Evolutionary conservation across 1,140 invertebrate species (phyloP).

Genomic region (Drosophila quadrilineata): DNA sequence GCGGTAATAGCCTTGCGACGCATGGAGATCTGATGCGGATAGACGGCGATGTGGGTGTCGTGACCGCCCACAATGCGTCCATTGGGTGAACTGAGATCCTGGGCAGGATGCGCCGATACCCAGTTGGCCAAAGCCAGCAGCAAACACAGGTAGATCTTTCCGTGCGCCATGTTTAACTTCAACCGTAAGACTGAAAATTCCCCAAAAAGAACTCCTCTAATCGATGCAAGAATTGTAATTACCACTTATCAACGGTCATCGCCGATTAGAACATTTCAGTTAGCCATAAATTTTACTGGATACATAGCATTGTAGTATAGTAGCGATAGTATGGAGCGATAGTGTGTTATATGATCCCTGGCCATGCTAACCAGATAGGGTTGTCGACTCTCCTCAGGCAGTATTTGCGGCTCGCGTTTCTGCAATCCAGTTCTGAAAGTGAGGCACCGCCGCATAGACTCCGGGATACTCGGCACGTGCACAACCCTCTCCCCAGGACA

Average conservation of each 20-base stretch:
- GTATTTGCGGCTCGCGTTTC: not conserved
- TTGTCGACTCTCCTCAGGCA: too few relatives aligned
- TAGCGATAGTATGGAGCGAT: constrained; percentile 11
- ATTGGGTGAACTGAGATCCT: constrained; percentile 18
- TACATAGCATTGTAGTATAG: constrained; percentile 37
- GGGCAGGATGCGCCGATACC: constrained; percentile 37
- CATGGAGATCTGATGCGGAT: constrained; percentile 70
- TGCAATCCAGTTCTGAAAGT: constrained; percentile 81
- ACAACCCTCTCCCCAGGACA: constrained; percentile 87
- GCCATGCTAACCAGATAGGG: not conserved
- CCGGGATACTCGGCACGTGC: constrained; percentile 84
- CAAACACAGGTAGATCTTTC: not conserved
- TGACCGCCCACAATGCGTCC: constrained; percentile 69
- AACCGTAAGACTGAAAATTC: constrained; percentile 13
- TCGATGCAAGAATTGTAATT: constrained; percentile 11
- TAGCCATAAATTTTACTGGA: constrained; percentile 52
- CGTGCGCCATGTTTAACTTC: constrained; percentile 39
- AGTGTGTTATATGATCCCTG: constrained; percentile 15
- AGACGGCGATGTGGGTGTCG: constrained; percentile 30
- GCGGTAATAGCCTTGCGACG: constrained; percentile 49
- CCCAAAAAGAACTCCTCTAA: not conserved
- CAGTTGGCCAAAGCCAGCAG: constrained; percentile 10
- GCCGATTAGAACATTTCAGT: constrained; percentile 13
- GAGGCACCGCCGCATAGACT: constrained; percentile 85
- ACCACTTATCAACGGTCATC: constrained; percentile 45